A percentile compares a stretch with the other conserved stretches of the same genome.
Conservation (phyloP, 2,888 invertebrate genomes). For the Gymnoscelis rufifasciata region DNA sequence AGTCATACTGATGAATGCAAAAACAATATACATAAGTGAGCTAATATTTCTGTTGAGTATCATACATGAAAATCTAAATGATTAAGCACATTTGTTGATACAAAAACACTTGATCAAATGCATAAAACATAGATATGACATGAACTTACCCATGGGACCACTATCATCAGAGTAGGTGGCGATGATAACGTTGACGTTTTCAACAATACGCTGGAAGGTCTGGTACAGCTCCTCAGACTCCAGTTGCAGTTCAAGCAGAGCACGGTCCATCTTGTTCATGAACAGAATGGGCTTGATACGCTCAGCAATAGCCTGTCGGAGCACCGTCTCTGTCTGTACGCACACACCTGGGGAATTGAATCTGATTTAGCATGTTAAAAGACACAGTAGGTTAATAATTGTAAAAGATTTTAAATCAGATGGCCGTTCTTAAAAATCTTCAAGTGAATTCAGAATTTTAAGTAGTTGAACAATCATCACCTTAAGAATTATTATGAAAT, state of each 20-base stretch:
- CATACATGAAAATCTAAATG: too few species aligned
- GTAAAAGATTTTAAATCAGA: slow-evolving; percentile 6
- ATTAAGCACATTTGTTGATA: too few species aligned
- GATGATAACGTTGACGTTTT: slow-evolving; percentile 99
- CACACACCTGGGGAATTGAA: slow-evolving; percentile 89
- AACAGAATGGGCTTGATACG: slow-evolving; percentile 99
- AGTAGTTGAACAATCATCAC: slow-evolving; percentile 22
- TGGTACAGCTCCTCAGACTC: slow-evolving; percentile 98
- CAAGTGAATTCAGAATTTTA: slow-evolving; percentile 18
- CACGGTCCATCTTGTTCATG: slow-evolving; percentile 99
- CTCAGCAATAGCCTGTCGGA: slow-evolving; percentile 99
- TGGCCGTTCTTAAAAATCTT: slow-evolving; percentile 20
- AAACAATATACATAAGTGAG: not conserved
- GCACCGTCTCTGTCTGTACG: slow-evolving; percentile 99
- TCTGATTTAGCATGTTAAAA: not conserved
- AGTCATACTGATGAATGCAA: not conserved
- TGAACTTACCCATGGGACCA: slow-evolving; percentile 94
- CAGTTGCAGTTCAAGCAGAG: slow-evolving; percentile 96
- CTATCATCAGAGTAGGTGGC: slow-evolving; percentile 98
- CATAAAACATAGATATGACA: too few species aligned
- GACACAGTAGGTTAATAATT: not conserved
- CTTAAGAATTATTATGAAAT: too few species aligned
- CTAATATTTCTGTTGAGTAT: too few species aligned
- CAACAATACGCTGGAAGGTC: slow-evolving; percentile 99
- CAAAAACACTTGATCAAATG: too few species aligned